phyloP scores from a whole-genome alignment of 1,140 invertebrate species.

The Macrotrachela quadricornifera region DNA sequence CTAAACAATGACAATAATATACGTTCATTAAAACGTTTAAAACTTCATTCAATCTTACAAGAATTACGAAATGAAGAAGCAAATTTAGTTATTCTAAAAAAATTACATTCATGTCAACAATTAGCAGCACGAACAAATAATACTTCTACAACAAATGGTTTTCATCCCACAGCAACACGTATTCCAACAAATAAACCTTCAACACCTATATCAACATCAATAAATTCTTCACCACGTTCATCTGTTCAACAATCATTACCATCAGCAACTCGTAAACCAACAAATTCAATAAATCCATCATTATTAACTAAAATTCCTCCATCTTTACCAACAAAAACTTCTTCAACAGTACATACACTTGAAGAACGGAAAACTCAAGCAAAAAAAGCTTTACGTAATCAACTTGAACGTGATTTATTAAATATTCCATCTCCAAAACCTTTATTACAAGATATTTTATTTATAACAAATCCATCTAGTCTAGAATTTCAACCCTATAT shows the following conservation, averaged over 20 bases:
- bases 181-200: too few species aligned
- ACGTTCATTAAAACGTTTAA: too few species aligned
- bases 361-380: slow-evolving; percentile 86
- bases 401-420: slow-evolving; percentile 81
- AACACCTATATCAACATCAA: too few species aligned
- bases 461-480: slow-evolving; percentile 87
- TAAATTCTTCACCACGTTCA: too few species aligned
- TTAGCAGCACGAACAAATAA: slow-evolving; percentile 21
- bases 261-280: too few species aligned
- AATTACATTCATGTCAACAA: slow-evolving; percentile 65
- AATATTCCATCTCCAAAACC: slow-evolving; percentile 92
- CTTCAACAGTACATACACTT: slow-evolving; percentile 42
- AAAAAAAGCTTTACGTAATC: slow-evolving; percentile 78
- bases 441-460: slow-evolving; percentile 92
- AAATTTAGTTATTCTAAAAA: slow-evolving; percentile 74
- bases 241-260: too few species aligned
- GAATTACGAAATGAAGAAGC: slow-evolving; percentile 79
- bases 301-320: too few species aligned
- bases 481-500: slow-evolving; percentile 87
- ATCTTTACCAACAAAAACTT: slow-evolving; percentile 15
- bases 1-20: too few species aligned
- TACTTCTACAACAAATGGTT: too few species aligned
- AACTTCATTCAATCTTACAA: slow-evolving; percentile 32
- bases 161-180: too few species aligned
- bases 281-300: too few species aligned